A percentile compares a stretch with the other conserved stretches of the same genome.
Conservation (phyloP, 1,140 invertebrate species). For the Chlorops oryzae region DNA sequence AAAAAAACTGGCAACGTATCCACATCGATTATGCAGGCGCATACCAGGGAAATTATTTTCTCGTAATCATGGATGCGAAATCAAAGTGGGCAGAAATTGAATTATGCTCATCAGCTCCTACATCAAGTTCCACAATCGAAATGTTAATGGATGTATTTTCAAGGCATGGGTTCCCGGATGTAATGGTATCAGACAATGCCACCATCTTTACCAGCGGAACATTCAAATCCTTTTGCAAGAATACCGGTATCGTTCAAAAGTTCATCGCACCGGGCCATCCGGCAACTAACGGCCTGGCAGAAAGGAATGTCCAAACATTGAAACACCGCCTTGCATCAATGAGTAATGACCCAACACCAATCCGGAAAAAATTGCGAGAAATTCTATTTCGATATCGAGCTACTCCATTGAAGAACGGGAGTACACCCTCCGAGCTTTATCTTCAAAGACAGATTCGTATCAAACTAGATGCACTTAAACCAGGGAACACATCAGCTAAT, state of each 20-base stretch:
- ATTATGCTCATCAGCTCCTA: not conserved
- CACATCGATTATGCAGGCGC: conserved; percentile 31
- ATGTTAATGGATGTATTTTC: conserved; percentile 14
- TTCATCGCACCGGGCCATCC: too few species aligned
- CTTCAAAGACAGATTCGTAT: not conserved
- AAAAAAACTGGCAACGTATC: not conserved
- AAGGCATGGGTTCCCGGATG: conserved; percentile 14
- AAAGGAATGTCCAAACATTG: conserved; percentile 19
- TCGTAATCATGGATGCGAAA: conserved; percentile 32
- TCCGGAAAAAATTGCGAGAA: conserved; percentile 5
- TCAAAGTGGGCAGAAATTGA: conserved; percentile 36
- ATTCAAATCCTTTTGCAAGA: conserved; percentile 1
- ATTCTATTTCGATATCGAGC: conserved; percentile 9
- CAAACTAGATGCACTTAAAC: conserved; percentile 5
- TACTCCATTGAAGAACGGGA: conserved; percentile 7
- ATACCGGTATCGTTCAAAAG: conserved; percentile 16
- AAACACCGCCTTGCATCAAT: conserved; percentile 6
- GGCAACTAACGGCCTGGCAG: conserved; percentile 26
- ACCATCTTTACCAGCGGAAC: conserved; percentile 15
- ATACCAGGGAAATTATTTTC: conserved; percentile 20
- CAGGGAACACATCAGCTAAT: too few species aligned
- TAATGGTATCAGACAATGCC: conserved; percentile 17
- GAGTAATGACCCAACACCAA: not conserved
- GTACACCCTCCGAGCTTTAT: conserved; percentile 3
- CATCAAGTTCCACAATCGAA: not conserved